phyloP scores from a whole-genome alignment of 2,113 vertebrate genomes.

The Pionites leucogaster region DNA sequence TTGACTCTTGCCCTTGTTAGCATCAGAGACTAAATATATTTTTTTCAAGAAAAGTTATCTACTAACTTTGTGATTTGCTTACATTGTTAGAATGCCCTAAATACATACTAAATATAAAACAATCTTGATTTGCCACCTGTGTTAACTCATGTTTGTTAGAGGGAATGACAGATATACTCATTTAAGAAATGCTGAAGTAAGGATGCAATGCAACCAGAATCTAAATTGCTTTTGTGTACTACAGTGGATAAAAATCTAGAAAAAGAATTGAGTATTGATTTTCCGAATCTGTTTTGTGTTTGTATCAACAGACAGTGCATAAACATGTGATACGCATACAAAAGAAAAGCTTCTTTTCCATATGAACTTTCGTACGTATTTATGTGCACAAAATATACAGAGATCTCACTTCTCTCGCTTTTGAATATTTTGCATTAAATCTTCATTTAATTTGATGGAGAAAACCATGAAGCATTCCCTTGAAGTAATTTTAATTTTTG shows the following conservation, averaged over 20 bases:
- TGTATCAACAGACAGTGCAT: conserved; percentile 4
- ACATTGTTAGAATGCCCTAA: background rate
- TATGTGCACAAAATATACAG: background rate
- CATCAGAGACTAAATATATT: background rate
- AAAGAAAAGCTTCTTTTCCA: background rate
- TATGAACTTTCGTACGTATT: background rate
- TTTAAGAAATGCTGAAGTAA: conserved; percentile 64
- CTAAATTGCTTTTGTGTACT: conserved; percentile 62
- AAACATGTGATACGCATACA: background rate
- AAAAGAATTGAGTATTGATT: conserved; percentile 72
- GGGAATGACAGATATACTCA: conserved; percentile 58
- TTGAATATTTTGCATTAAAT: background rate
- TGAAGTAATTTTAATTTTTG: background rate
- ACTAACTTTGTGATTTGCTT: background rate
- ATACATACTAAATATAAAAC: background rate
- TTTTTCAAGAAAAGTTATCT: background rate
- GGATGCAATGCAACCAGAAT: background rate
- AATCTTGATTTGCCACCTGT: background rate
- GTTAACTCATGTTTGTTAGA: conserved; percentile 15
- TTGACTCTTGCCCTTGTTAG: background rate
- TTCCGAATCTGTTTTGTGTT: conserved; percentile 59
- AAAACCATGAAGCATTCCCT: background rate
- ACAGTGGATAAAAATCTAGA: conserved; percentile 62
- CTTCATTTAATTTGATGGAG: background rate
- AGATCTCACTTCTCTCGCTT: background rate